Percentiles rank a stretch among this genome's conserved stretches.
Conservation (phyloP, 2,113 vertebrate genomes). For the Sula dactylatra region DNA sequence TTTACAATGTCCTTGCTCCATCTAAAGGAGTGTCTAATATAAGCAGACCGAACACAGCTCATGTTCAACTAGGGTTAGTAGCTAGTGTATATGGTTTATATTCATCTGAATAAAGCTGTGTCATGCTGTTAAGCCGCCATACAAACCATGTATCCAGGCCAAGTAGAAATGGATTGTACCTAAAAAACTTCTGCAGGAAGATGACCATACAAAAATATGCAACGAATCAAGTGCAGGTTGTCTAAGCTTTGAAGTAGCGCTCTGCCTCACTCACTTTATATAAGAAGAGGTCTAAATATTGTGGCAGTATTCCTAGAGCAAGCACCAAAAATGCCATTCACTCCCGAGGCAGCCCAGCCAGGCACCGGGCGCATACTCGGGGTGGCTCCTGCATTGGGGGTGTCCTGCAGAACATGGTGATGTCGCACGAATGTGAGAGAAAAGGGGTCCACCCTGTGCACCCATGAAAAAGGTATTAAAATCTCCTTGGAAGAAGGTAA, state of each 20-base stretch:
- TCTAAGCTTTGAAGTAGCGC: not conserved
- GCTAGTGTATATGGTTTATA: not conserved
- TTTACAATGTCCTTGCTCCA: not conserved
- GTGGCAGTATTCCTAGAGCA: not conserved
- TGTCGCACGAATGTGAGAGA: too few species aligned
- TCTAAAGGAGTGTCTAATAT: not conserved
- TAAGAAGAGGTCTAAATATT: not conserved
- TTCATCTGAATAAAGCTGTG: not conserved
- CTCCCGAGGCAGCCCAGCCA: accelerated
- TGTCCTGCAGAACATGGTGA: not conserved
- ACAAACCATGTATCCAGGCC: not conserved
- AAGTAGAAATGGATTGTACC: not conserved
- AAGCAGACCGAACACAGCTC: not conserved
- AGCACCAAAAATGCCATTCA: accelerated
- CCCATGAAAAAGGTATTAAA: not conserved
- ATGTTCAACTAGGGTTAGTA: not conserved
- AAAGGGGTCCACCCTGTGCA: too few species aligned
- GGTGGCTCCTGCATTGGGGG: too few species aligned
- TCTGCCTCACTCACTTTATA: not conserved
- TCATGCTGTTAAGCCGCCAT: too few species aligned
- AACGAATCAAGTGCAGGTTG: too few species aligned
- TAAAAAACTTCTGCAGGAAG: not conserved
- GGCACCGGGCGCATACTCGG: not conserved
- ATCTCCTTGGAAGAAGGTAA: not conserved
- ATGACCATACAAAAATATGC: not conserved